phyloP scores from a whole-genome alignment of 2,888 invertebrate genomes.

The Pseudococcus jackbeardsleyi region DNA sequence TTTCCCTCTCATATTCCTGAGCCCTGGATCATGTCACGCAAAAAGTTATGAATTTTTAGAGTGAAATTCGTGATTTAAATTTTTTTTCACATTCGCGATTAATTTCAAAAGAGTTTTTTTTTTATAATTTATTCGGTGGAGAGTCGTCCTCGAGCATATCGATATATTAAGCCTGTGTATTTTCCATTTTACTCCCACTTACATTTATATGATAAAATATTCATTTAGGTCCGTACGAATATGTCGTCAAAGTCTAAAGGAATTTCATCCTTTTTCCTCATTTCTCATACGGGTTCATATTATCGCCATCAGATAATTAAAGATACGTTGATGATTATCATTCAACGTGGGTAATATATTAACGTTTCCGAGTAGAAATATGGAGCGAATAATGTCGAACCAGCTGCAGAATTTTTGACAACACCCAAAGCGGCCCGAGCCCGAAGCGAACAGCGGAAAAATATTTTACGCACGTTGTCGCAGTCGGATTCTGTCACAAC shows the following conservation, averaged over 20 bases:
- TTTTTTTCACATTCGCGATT: neutral
- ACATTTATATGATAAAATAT: constrained; percentile 21
- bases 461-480: constrained; percentile 27
- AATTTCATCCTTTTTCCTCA: constrained; percentile 22
- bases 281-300: neutral
- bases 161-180: too few species aligned
- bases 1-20: neutral
- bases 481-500: neutral
- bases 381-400: constrained; percentile 4
- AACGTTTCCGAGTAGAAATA: neutral
- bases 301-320: neutral
- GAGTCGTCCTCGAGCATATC: neutral
- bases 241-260: constrained; percentile 11
- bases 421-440: neutral
- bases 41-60: constrained; percentile 21
- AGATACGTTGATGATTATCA: constrained; percentile 12
- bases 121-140: neutral
- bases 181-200: neutral
- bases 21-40: neutral
- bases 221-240: neutral
- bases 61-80: constrained; percentile 24
- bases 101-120: neutral
- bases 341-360: constrained; percentile 13
- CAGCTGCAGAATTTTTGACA: neutral
- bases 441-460: constrained; percentile 8